Evolutionary conservation across 2,797 vertebrate species (phyloP), one percentile per base, ranked within the genome.

Genomic region (Uromys caudimaculatus): DNA sequence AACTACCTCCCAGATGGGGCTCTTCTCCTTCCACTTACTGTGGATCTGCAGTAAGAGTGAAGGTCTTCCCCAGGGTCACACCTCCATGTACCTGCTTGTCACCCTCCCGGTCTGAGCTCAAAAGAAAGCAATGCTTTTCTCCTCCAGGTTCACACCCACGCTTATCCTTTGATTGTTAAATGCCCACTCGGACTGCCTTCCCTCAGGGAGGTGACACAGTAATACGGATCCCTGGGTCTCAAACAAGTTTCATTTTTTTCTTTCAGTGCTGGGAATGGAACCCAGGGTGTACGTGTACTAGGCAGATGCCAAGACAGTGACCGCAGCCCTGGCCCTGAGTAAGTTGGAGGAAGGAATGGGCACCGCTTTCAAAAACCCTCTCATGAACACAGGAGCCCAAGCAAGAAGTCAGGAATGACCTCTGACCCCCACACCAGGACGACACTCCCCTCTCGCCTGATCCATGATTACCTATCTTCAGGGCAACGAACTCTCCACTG

Each of bases 401-500:
- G 41, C 29, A 77, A 23, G 54, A 64, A 32, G 21, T 47, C 38
- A n/a, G 52, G 29, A 10, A 38, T 32, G 1, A 0, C 2, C 52
- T 21, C 10, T 4, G 7, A 17, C 21, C 52, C 44, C 27, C 1
- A 9, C 6, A 16, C 41, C 50, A 62, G 58, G 38, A 6, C 44
- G 0, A 29, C 41, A 0, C 10, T 4, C 21, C 23, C 6, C 0
- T 3, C 27, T 75, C 16, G 19, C 11, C 11, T 8, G 21, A 12
- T 35, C 87, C 32, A 11, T 13, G 6, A 6, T 47, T 58, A 50
- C 19, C 29, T 62, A 44, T 77, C 32, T 77, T 77, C 87, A 89
- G 17, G 32, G 9, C 64, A 71, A 27, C 0, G 11, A 41, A 54
- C 62, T 69, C 62, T 50, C 44, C 12, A 38, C 60, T 21, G 4